Evolutionary conservation across 2,797 vertebrate genomes (phyloP).

Genomic region (Paedocypris micromegethes): DNA sequence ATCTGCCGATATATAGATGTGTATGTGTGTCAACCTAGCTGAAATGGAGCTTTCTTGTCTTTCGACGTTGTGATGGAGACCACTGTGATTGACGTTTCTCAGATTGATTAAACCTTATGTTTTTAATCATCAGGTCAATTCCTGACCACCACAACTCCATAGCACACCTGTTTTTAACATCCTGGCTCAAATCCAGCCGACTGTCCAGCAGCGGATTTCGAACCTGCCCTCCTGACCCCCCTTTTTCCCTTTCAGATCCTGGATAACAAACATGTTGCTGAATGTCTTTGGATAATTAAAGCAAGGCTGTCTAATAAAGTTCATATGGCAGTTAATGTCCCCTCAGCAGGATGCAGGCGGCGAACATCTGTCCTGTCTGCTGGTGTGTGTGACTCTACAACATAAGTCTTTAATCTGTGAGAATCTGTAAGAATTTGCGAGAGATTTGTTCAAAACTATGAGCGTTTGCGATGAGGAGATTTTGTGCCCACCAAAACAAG

Average conservation of each 20-base stretch:
- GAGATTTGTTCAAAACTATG: no score
- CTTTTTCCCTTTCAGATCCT: constrained; percentile 47
- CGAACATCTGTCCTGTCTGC: constrained; percentile 22
- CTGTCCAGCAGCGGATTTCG: no score
- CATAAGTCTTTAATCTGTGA: background rate
- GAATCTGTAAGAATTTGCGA: constrained; percentile 8
- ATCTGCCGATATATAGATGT: no score
- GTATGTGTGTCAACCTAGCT: no score
- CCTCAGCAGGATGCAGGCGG: constrained; percentile 24
- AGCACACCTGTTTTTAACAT: constrained; percentile 30
- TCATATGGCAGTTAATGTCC: constrained; percentile 41
- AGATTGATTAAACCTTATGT: constrained; percentile 7
- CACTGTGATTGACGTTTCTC: background rate
- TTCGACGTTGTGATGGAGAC: no score
- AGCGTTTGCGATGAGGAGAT: no score
- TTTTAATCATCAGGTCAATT: constrained; percentile 11
- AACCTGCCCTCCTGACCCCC: background rate
- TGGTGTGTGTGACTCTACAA: background rate
- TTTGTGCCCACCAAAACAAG: no score
- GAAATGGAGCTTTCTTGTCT: no score
- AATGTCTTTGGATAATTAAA: constrained; percentile 46
- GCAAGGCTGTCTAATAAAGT: constrained; percentile 45
- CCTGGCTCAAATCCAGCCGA: background rate
- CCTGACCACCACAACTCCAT: background rate
- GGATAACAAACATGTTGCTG: constrained; percentile 56